A percentile compares a stretch with the other conserved stretches of the same genome.
phyloP scores from a whole-genome alignment of 2,888 invertebrate genomes.

The Sphinx pinastri region DNA sequence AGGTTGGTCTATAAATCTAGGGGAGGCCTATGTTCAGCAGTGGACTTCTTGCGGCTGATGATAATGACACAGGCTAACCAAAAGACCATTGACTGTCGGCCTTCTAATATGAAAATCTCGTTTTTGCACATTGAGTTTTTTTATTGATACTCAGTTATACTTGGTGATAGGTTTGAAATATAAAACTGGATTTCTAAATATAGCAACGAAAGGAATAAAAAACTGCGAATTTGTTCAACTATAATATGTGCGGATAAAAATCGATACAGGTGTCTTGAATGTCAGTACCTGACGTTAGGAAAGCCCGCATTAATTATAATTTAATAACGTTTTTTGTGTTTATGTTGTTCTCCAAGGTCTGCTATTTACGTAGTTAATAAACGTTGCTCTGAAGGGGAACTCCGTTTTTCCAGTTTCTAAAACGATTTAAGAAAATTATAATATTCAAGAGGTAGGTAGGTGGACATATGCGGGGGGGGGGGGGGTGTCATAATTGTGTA shows the following conservation, averaged over 20 bases:
- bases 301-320: not conserved
- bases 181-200: not conserved
- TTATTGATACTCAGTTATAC: no score
- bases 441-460: not conserved
- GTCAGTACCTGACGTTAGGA: constrained; percentile 7
- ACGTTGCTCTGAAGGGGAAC: not conserved
- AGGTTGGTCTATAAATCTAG: no score
- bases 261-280: not conserved
- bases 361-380: not conserved
- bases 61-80: no score
- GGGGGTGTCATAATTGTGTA: no score
- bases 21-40: no score
- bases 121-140: no score
- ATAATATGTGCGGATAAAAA: not conserved
- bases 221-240: not conserved
- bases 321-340: constrained; percentile 11
- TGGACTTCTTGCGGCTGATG: no score
- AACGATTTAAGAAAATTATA: not conserved
- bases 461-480: no score
- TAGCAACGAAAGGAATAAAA: not conserved
- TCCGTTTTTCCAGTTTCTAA: constrained; percentile 7
- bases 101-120: no score
- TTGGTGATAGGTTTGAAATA: no score
- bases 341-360: not conserved
- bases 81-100: no score